phyloP scores from a whole-genome alignment of 2,797 vertebrate genomes.

The Sphaeramia orbicularis region DNA sequence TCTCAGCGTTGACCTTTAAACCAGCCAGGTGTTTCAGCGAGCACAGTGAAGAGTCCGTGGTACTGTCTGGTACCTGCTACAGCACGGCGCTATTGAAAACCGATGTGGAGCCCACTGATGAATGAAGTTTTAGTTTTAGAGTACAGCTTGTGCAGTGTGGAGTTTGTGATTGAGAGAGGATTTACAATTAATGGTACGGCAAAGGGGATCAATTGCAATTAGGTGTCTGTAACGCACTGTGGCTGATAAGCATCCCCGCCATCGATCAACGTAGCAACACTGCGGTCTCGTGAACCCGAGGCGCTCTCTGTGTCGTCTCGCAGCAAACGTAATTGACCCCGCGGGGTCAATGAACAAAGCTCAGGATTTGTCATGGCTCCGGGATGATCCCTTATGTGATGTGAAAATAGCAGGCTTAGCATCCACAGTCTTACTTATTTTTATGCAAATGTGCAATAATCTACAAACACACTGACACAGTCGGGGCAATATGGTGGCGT shows the following conservation, averaged over 20 bases:
- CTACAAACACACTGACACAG: conserved; percentile 55
- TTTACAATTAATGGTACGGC: conserved; percentile 84
- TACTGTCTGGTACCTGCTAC: conserved; percentile 25
- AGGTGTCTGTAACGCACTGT: conserved; percentile 80
- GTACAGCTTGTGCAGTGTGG: conserved; percentile 51
- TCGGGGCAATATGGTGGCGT: conserved; percentile 42
- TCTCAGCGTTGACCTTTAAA: conserved; percentile 71
- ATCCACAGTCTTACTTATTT: conserved; percentile 60
- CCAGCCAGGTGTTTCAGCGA: conserved; percentile 4
- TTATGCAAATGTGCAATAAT: conserved; percentile 70
- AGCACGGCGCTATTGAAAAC: conserved; percentile 69
- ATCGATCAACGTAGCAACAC: conserved; percentile 77
- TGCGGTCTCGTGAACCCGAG: conserved; percentile 50
- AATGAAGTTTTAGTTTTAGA: conserved; percentile 78
- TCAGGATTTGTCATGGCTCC: conserved; percentile 53
- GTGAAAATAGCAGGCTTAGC: conserved; percentile 46
- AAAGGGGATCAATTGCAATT: conserved; percentile 85
- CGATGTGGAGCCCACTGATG: conserved; percentile 66
- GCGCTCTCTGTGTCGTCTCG: conserved; percentile 49
- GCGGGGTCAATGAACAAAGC: conserved; percentile 75
- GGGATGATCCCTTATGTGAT: conserved; percentile 52
- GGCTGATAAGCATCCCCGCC: conserved; percentile 80
- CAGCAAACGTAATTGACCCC: conserved; percentile 76
- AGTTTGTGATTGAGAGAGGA: conserved; percentile 74
- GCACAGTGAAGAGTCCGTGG: conserved; percentile 16